Percentiles rank a stretch among this genome's conserved stretches.
These are phyloP conservation scores for Plemyria rubiginata DNA, from an alignment of 2,888 invertebrate species.

Conservation along the genomic window DNA sequence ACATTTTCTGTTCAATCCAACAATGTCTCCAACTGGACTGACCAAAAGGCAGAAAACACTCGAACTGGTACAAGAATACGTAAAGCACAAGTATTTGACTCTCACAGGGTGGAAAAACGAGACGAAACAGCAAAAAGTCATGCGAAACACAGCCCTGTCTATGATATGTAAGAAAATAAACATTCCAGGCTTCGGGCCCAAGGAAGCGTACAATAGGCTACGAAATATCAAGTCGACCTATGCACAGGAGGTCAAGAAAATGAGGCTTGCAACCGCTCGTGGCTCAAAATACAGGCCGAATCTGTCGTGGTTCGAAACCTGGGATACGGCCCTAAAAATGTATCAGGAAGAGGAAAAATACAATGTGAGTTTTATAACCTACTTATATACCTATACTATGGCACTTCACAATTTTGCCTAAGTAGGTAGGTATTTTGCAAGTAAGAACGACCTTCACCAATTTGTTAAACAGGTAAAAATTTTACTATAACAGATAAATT, in stretches of 20 bases:
- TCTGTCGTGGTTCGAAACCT: conserved; percentile 13
- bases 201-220: conserved; percentile 10
- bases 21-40: background rate
- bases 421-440: too few relatives aligned
- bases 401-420: too few relatives aligned
- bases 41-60: conserved; percentile 2
- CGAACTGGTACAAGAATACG: conserved; percentile 14
- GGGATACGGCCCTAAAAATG: background rate
- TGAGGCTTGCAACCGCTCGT: conserved; percentile 5
- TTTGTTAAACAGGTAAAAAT: too few relatives aligned
- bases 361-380: background rate
- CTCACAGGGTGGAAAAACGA: background rate
- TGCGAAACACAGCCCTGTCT: background rate
- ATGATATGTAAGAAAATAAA: conserved; percentile 1
- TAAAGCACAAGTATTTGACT: conserved; percentile 2
- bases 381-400: background rate
- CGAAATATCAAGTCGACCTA: conserved; percentile 19
- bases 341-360: background rate
- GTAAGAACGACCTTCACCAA: too few relatives aligned
- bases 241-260: conserved; percentile 16
- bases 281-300: conserved; percentile 1
- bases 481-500: too few relatives aligned
- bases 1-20: background rate
- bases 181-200: conserved; percentile 17
- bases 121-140: conserved; percentile 1